Evolutionary conservation across 2,888 invertebrate species (phyloP), one percentile per base, ranked within the genome.

Genomic region (Oscheius sp.): DNA sequence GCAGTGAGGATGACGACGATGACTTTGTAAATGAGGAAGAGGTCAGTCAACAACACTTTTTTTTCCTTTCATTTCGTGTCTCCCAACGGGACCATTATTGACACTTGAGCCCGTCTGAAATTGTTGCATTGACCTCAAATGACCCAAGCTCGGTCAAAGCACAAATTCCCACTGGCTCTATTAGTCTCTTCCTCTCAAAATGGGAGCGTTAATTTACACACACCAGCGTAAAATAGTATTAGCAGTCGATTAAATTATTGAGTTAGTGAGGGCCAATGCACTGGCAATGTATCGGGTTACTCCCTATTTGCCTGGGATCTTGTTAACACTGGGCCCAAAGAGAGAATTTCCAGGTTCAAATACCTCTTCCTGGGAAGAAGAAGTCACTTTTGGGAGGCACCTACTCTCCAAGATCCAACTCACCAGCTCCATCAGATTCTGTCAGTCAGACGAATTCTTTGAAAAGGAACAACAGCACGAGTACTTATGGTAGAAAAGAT

Each of bases 1-100:
- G 84, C 70, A 87, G 87, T 76, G 84, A 84, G 71, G 86, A 86
- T 65, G 86, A 86, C 29, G 87, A 87, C 58, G 86, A 86, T 67
- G 84, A 84, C 61, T 78, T 77, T 67, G 71, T 70, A 52, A 79
- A 81, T 67, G 81, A 82, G 55, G 79, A 81, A 58, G 75, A 73
- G 61, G 79, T 69, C n/a, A 48, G 67, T 66, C 69, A 48, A 52
- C n/a, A 48, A 25, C 12, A 20, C 42, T 15, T 48, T 6, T 25
- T 20, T 27, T 27, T 52, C 12, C 15, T 10, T 27, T n/a, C 48
- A 25, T 27, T 12, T 48, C 52, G 52, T 12, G 42, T n/a, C 42
- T 15, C 15, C 42, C n/a, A 42, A 15, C 15, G 12, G 42, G 42
- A 42, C n/a, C 42, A 42, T 37, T 8, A 37, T 37, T 37, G 37